These are phyloP conservation scores for Luperina testacea DNA, from an alignment of 2,888 invertebrate species.

Conservation along the genomic window DNA sequence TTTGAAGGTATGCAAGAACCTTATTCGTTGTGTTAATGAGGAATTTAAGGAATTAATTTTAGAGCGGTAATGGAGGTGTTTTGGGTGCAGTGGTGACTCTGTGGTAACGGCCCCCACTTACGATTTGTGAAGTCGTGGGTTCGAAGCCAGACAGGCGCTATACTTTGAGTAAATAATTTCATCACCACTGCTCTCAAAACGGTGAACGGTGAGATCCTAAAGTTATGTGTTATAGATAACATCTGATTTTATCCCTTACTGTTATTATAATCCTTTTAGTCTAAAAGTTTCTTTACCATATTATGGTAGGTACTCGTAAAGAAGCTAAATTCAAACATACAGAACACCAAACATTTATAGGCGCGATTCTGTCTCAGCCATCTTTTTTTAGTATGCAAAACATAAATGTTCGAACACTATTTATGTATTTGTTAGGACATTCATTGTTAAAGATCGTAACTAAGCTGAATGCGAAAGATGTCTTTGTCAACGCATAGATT, in stretches of 20 bases:
- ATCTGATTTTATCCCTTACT: not conserved
- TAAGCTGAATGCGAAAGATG: conserved; percentile 43
- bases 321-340: conserved; percentile 11
- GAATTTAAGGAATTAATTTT: conserved; percentile 30
- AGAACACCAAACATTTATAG: conserved; percentile 12
- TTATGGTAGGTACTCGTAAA: too few species aligned
- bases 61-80: not conserved
- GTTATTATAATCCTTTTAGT: not conserved
- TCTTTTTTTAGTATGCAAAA: conserved; percentile 54
- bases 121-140: too few species aligned
- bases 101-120: too few species aligned
- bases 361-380: not conserved
- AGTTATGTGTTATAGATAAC: not conserved
- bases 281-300: too few species aligned
- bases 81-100: not conserved
- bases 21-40: conserved; percentile 16
- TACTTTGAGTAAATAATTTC: not conserved
- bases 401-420: conserved; percentile 37
- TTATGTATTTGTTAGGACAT: conserved; percentile 57
- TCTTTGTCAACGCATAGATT: conserved; percentile 54
- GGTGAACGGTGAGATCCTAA: not conserved
- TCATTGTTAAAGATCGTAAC: conserved; percentile 65
- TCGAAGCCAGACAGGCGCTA: too few species aligned
- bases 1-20: not conserved
- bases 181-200: not conserved